Base-by-base conservation (phyloP, 1,140 invertebrate species). In the Drosophila ambigua region DNA sequence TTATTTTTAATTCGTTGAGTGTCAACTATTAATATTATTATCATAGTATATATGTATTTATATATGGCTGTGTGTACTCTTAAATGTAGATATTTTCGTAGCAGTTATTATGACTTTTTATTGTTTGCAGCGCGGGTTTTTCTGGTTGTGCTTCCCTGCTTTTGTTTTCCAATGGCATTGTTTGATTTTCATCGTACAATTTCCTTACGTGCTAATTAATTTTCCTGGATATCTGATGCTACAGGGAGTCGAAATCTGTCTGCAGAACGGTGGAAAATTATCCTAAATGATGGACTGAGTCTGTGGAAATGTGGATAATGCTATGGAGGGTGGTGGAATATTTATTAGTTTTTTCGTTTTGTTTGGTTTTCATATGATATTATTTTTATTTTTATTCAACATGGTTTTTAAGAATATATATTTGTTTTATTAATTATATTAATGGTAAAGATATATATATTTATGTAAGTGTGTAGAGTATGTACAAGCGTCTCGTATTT, bases 11-110 rank as follows among this genome's bases (percentile, higher is more conserved):
- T 84, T 85, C 79, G 81, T 85, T 84, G 81, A 84, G 81, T 85
- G 80, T 85, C 80, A 79, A 72, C 80, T 79, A 84, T 84, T 83
- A 83, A 79, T 83, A 84, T 79, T 84, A 84, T 83, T 77, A 77
- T 66, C 78, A 59, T 61, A 68, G 77, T 84, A 64, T 64, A 61
- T 83, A 69, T 82, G 45, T 62, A 50, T 16, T n/a, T 43, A 13
- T 45, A 13, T 23, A 13, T 39, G 35, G 26, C 11, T 11, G 23
- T 13, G 59, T 39, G 24, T 49, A 13, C 35, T 11, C 35, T 39
- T 39, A 39, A 13, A 31, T 54, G 39, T 39, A 44, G 16, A n/a
- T 48, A 28, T 72, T 83, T 79, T 79, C 81, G 72, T 68, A 77
- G 77, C 80, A 67, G 58, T 66, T 60, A 71, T 77, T 65, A 68